These are phyloP conservation scores for Antennarius maculatus DNA, from an alignment of 2,797 vertebrate genomes.

Conservation along the genomic window DNA sequence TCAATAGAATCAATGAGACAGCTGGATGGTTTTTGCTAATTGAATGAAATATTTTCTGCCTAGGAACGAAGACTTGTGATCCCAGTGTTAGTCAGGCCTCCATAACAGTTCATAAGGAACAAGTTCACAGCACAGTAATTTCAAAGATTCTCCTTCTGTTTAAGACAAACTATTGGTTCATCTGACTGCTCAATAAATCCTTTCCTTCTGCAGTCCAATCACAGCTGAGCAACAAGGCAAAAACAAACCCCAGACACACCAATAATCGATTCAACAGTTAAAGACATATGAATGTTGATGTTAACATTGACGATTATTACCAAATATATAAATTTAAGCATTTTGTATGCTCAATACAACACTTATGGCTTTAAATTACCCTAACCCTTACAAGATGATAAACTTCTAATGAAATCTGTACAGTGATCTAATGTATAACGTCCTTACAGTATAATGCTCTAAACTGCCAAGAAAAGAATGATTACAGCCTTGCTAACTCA, in stretches of 20 bases:
- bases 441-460: too few species aligned
- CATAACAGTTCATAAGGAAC: background rate
- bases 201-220: background rate
- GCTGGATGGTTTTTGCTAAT: conserved; percentile 41
- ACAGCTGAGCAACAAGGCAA: background rate
- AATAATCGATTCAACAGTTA: background rate
- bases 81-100: conserved; percentile 17
- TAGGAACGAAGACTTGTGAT: conserved; percentile 3
- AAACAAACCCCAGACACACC: background rate
- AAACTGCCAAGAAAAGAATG: too few species aligned
- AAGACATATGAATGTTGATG: too few species aligned
- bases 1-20: conserved; percentile 45
- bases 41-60: conserved; percentile 22
- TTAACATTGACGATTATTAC: too few species aligned
- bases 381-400: background rate
- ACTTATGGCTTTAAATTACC: background rate
- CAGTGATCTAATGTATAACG: too few species aligned
- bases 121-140: background rate
- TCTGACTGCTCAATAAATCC: background rate
- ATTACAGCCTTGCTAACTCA: too few species aligned
- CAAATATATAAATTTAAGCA: too few species aligned
- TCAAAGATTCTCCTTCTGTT: background rate
- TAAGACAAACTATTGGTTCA: background rate
- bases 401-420: too few species aligned
- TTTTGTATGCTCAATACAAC: background rate